Evolutionary conservation across 1,140 invertebrate genomes (phyloP), one percentile per base, ranked within the genome.

Genomic region (Pseudachorutes palmiensis): DNA sequence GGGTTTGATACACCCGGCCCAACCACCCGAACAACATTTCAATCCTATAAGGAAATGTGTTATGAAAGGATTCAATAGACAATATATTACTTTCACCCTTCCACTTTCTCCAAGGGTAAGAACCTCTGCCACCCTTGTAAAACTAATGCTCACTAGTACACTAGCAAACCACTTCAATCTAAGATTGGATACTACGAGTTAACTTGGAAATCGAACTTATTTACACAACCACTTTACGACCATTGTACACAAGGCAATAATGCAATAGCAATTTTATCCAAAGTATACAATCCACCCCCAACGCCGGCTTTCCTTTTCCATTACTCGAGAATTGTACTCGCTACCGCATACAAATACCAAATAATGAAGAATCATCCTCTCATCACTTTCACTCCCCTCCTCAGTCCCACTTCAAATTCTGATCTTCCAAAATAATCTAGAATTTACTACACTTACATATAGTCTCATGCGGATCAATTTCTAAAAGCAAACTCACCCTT

Each of bases 261-360:
- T 45, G 19, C 36, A 45, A 45, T 12, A 12, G 36, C 36, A 45
- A 45, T 45, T 19, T 19, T 45, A 12, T 45, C 36, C 36, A n/a
- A n/a, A n/a, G n/a, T n/a, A n/a, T n/a, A n/a, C n/a, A n/a, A n/a
- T 45, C 36, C 36, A 45, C 9, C 19, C 19, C 36, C 36, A 45
- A 12, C 19, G 19, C 19, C 9, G 9, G 9, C 36, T 45, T 9
- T 9, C 36, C 19, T 45, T 19, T 19, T 45, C 36, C 36, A 12
- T 19, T 45, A 45, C 36, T 45, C 36, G 19, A 5, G 5, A 41
- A 41, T 19, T 19, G 5, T 41, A 5, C 36, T 5, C 36, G 5
- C 36, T 22, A 55, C 51, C 51, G 51, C 51, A 55, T 55, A 55
- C 51, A 55, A 55, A 55, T 55, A 55, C 3, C 51, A 24, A 55